These are phyloP conservation scores for Trissolcus japonicus DNA, from an alignment of 2,888 invertebrate species.

Conservation along the genomic window DNA sequence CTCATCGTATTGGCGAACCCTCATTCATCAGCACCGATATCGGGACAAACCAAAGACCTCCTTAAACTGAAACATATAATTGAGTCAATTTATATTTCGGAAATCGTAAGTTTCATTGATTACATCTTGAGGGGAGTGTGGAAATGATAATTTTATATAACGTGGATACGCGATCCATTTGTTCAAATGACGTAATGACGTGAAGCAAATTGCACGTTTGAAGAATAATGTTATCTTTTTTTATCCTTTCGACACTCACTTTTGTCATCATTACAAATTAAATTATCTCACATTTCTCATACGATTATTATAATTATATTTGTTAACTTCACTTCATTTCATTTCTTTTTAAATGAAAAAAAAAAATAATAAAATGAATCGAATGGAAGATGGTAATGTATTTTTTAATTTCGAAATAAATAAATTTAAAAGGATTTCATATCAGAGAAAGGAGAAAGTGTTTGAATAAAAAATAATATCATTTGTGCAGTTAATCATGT, in stretches of 20 bases:
- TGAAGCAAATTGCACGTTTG: constrained; percentile 21
- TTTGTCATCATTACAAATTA: constrained; percentile 2
- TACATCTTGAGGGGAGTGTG: not conserved
- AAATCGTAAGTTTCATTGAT: not conserved
- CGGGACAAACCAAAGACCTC: not conserved
- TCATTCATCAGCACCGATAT: constrained; percentile 8
- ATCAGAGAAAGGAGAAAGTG: constrained; percentile 25
- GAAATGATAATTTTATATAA: constrained; percentile 21
- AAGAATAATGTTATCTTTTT: constrained; percentile 35
- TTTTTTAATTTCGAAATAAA: no score
- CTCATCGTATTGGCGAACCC: constrained; percentile 28
- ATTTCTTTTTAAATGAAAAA: no score
- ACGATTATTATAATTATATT: no score
- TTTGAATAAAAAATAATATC: constrained; percentile 29
- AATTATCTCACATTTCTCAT: no score
- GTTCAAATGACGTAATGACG: constrained; percentile 20
- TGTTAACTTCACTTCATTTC: no score
- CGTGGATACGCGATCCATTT: constrained; percentile 29
- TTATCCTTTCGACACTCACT: constrained; percentile 18
- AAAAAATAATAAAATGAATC: no score
- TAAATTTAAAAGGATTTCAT: no score
- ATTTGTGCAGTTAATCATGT: constrained; percentile 26
- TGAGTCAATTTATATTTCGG: constrained; percentile 1
- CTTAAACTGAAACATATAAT: not conserved
- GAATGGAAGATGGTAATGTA: no score